Conservation (phyloP, 1,140 invertebrate genomes). For the Belonocnema kinseyi region DNA sequence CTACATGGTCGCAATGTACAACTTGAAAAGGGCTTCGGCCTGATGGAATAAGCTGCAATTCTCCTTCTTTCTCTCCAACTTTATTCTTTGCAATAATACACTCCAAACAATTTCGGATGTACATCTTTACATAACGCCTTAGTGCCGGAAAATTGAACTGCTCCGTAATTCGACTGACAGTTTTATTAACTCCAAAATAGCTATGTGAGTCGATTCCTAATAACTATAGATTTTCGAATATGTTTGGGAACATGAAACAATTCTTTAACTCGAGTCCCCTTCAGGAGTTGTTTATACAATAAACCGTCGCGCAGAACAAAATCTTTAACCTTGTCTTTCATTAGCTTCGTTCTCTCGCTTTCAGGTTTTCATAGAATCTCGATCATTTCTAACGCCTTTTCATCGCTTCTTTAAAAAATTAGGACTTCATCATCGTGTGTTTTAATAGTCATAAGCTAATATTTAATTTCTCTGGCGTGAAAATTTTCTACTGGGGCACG, state of each 20-base stretch:
- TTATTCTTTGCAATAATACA: slow-evolving; percentile 34
- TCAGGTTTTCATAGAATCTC: neutral
- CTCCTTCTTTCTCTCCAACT: neutral
- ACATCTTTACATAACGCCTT: neutral
- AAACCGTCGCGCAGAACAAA: neutral
- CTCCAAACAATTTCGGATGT: slow-evolving; percentile 32
- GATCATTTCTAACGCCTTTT: neutral
- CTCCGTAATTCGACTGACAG: too few species aligned
- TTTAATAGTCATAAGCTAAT: slow-evolving; percentile 21
- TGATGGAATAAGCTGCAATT: slow-evolving; percentile 34
- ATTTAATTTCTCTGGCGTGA: neutral
- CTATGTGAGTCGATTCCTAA: too few species aligned
- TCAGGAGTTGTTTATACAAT: neutral
- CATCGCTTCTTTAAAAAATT: slow-evolving; percentile 32
- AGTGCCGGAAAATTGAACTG: slow-evolving; percentile 36
- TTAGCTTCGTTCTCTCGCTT: neutral
- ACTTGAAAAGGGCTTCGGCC: slow-evolving; percentile 30
- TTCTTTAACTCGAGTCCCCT: slow-evolving; percentile 30
- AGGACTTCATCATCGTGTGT: slow-evolving; percentile 35
- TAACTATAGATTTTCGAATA: too few species aligned
- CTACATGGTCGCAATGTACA: slow-evolving; percentile 37
- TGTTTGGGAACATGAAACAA: too few species aligned
- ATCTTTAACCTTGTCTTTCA: neutral
- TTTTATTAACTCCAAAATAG: too few species aligned
- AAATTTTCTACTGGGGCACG: slow-evolving; percentile 10